Conservation (phyloP, 2,888 invertebrate species). For the Vanessa cardui region DNA sequence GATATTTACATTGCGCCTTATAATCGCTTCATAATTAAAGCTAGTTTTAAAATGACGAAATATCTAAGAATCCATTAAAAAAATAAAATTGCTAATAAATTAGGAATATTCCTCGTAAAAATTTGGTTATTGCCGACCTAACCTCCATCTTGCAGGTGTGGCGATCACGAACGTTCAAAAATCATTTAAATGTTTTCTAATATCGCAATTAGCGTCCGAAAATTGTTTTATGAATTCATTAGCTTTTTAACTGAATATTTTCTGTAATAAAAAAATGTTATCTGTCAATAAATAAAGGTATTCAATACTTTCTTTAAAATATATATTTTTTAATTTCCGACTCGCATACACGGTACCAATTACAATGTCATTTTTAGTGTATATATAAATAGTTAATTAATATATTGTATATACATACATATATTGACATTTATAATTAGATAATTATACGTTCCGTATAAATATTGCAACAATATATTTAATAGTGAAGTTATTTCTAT, state of each 20-base stretch:
- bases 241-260: conserved; percentile 5
- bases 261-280: neutral
- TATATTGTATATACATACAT: no score
- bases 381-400: no score
- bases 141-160: conserved; percentile 34
- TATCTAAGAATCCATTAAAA: conserved; percentile 17
- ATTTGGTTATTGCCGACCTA: conserved; percentile 27
- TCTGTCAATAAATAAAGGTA: neutral
- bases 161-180: conserved; percentile 22
- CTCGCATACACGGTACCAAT: no score
- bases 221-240: conserved; percentile 8
- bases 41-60: conserved; percentile 4
- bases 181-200: conserved; percentile 19
- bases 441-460: no score
- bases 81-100: conserved; percentile 32
- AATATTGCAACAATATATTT: no score
- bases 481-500: no score
- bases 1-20: neutral
- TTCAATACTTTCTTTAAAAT: neutral
- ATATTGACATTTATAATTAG: no score
- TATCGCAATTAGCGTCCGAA: conserved; percentile 12
- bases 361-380: no score
- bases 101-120: conserved; percentile 30
- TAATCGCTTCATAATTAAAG: no score
- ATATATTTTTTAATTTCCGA: no score